phyloP scores from a whole-genome alignment of 2,113 vertebrate genomes.

The Spea bombifrons region DNA sequence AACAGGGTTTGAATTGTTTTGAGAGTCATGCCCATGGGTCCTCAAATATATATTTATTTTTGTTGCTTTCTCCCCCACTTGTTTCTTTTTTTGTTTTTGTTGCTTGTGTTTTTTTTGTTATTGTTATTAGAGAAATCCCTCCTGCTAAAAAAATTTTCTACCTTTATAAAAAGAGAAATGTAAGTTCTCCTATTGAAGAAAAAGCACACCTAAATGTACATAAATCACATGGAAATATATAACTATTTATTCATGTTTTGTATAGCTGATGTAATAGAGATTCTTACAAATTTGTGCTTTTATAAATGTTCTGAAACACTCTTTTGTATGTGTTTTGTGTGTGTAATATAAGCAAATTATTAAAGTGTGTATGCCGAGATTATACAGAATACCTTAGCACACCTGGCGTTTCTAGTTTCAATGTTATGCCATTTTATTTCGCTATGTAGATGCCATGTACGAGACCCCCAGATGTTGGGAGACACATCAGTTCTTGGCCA shows the following conservation, averaged over 20 bases:
- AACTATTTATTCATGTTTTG: conserved; percentile 70
- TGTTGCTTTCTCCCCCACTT: not conserved
- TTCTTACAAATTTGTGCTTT: conserved; percentile 67
- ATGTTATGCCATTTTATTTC: too few species aligned
- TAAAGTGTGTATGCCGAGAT: conserved; percentile 20
- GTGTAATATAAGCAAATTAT: conserved; percentile 28
- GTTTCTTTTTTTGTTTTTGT: not conserved
- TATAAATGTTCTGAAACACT: conserved; percentile 62
- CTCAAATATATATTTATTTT: too few species aligned
- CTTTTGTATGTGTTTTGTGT: conserved; percentile 55
- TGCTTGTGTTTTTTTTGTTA: not conserved
- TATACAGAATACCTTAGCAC: conserved; percentile 28
- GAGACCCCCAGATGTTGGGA: too few species aligned
- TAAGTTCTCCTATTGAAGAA: conserved; percentile 54
- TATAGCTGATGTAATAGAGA: conserved; percentile 61
- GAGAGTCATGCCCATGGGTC: too few species aligned
- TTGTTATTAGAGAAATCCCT: not conserved
- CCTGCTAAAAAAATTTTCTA: conserved; percentile 49
- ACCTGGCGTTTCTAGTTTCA: not conserved
- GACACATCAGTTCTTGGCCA: too few species aligned
- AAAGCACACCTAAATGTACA: conserved; percentile 60
- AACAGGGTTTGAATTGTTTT: not conserved
- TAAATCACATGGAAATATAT: conserved; percentile 58
- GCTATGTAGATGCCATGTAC: too few species aligned
- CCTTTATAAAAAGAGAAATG: conserved; percentile 54